Conservation (phyloP, 2,797 vertebrate genomes). For the Smutsia temminckii region DNA sequence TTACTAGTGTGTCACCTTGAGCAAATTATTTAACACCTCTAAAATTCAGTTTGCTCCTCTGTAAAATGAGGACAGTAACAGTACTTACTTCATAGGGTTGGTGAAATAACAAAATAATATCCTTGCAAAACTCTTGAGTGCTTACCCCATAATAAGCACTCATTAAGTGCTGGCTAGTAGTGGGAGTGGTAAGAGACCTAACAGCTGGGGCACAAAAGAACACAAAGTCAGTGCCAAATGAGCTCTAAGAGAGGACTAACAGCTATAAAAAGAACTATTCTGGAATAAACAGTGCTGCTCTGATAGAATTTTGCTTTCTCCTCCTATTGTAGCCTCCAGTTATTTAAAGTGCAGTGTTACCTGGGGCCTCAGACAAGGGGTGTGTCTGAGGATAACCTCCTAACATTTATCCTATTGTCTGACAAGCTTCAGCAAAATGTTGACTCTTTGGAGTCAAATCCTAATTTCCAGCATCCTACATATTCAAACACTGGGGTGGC, state of each 20-base stretch:
- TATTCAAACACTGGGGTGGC: background rate
- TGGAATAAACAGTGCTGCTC: background rate
- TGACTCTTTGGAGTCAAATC: background rate
- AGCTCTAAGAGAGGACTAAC: background rate
- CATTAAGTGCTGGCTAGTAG: background rate
- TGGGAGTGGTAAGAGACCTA: background rate
- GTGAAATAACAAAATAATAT: background rate
- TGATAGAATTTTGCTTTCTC: background rate
- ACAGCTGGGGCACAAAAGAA: slow-evolving; percentile 24
- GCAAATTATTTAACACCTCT: slow-evolving; percentile 14
- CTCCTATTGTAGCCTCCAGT: background rate
- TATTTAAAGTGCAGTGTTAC: slow-evolving; percentile 63
- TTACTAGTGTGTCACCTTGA: background rate
- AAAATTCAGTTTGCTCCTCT: slow-evolving; percentile 21
- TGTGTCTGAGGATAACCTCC: background rate
- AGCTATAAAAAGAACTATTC: background rate
- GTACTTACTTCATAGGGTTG: background rate
- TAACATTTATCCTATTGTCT: background rate
- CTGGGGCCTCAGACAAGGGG: background rate
- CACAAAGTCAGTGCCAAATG: background rate
- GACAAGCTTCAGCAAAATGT: background rate
- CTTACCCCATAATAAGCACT: background rate
- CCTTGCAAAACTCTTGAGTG: slow-evolving; percentile 32
- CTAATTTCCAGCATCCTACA: background rate
- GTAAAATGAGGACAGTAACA: background rate